Conservation (phyloP, 2,113 vertebrate species). For the Hydrolagus affinis region DNA sequence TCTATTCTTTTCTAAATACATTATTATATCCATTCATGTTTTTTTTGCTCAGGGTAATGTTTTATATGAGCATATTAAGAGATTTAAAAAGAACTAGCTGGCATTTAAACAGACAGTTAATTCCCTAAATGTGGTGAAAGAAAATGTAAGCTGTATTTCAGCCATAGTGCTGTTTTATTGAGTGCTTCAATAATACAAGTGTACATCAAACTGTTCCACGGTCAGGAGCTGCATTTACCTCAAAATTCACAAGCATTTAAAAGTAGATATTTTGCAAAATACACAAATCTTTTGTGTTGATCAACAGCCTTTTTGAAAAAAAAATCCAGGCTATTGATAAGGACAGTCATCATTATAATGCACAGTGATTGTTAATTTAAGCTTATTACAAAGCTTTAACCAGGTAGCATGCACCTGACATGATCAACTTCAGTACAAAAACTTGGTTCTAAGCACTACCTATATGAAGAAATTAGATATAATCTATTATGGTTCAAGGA, state of each 20-base stretch:
- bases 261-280: constrained; percentile 72
- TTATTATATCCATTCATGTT: neutral
- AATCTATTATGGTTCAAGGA: constrained; percentile 69
- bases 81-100: neutral
- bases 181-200: constrained; percentile 97
- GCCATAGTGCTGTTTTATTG: constrained; percentile 95
- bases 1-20: neutral
- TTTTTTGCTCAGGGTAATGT: neutral
- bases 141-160: constrained; percentile 45
- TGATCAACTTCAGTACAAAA: constrained; percentile 77
- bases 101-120: neutral
- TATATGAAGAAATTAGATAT: constrained; percentile 71
- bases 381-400: constrained; percentile 71
- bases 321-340: constrained; percentile 69
- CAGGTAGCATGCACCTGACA: constrained; percentile 87
- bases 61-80: neutral
- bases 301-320: constrained; percentile 73
- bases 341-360: constrained; percentile 65
- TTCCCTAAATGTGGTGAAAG: neutral
- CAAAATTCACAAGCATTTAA: constrained; percentile 91
- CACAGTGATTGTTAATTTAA: constrained; percentile 72
- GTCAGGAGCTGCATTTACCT: constrained; percentile 85
- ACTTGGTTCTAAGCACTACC: constrained; percentile 66
- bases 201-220: constrained; percentile 92
- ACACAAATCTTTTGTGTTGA: constrained; percentile 79